Evolutionary conservation across 2,888 invertebrate species (phyloP).

Genomic region (Sipunculus nudus): DNA sequence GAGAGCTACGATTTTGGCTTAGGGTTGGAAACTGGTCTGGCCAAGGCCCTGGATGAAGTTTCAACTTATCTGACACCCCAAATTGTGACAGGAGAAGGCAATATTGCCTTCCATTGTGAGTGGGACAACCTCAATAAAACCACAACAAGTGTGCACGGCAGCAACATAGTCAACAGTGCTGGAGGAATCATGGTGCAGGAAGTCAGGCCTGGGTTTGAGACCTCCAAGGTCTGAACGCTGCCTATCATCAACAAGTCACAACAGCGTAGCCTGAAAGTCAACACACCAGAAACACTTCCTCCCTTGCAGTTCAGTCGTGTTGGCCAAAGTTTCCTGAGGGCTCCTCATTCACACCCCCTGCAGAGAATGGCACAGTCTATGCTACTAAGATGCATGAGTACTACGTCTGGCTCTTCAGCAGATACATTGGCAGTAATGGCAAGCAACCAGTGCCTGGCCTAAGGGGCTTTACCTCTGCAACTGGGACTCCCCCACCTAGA

Average conservation of each 20-base stretch:
- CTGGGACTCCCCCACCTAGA: slow-evolving; percentile 8
- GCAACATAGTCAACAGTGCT: slow-evolving; percentile 6
- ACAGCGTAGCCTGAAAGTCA: slow-evolving; percentile 6
- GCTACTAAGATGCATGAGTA: background rate
- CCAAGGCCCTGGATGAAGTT: slow-evolving; percentile 10
- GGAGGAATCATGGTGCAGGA: slow-evolving; percentile 22
- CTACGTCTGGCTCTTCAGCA: background rate
- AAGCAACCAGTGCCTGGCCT: slow-evolving; percentile 15
- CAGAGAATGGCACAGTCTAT: background rate
- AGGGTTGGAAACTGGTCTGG: slow-evolving; percentile 7
- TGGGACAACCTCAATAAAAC: slow-evolving; percentile 12
- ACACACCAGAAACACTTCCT: slow-evolving; percentile 1
- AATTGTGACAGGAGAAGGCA: slow-evolving; percentile 16
- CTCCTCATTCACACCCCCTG: background rate
- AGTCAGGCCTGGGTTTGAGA: slow-evolving; percentile 11
- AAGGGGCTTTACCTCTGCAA: slow-evolving; percentile 18
- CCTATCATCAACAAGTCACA: slow-evolving; percentile 13
- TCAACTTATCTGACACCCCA: slow-evolving; percentile 10
- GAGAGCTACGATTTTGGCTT: slow-evolving; percentile 9
- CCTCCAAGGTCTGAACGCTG: background rate
- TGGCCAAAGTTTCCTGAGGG: slow-evolving; percentile 5
- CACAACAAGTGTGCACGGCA: slow-evolving; percentile 20
- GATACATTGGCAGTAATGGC: slow-evolving; percentile 12
- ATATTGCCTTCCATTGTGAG: slow-evolving; percentile 12
- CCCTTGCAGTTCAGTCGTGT: no score